These are phyloP conservation scores for Ariolimax columbianus DNA, from an alignment of 2,888 invertebrate species.

Conservation along the genomic window DNA sequence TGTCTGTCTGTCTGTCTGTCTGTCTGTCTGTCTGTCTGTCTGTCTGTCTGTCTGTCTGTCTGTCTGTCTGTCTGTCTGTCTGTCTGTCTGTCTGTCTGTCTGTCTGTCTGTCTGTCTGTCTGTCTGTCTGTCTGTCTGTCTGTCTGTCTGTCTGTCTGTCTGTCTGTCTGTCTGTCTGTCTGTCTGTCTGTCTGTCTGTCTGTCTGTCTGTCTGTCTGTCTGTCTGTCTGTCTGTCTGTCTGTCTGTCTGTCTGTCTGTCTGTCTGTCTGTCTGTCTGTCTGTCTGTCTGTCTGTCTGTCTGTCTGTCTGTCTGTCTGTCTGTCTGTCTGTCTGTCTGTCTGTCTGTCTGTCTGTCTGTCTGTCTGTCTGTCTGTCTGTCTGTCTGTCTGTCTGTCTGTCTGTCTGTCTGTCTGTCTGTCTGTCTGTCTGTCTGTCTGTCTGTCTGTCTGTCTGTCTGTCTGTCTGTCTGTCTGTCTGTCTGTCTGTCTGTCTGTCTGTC, in stretches of 20 bases:
- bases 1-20: slow-evolving; percentile 20
- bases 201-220: not conserved
- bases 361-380: slow-evolving; percentile 11
- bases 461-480: slow-evolving; percentile 2
- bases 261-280: slow-evolving; percentile 23
- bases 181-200: not conserved
- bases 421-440: slow-evolving; percentile 8
- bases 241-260: slow-evolving; percentile 12
- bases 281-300: not conserved
- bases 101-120: slow-evolving; percentile 10
- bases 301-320: not conserved
- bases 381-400: slow-evolving; percentile 8
- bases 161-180: not conserved
- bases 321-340: too few relatives aligned
- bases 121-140: slow-evolving; percentile 21
- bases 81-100: not conserved
- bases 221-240: slow-evolving; percentile 12
- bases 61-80: not conserved
- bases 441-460: slow-evolving; percentile 8
- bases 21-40: slow-evolving; percentile 37
- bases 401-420: slow-evolving; percentile 8
- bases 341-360: not conserved
- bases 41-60: slow-evolving; percentile 37
- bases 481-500: slow-evolving; percentile 11
- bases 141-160: slow-evolving; percentile 12